Evolutionary conservation across 2,797 vertebrate genomes (phyloP).

Genomic region (Falco cherrug): DNA sequence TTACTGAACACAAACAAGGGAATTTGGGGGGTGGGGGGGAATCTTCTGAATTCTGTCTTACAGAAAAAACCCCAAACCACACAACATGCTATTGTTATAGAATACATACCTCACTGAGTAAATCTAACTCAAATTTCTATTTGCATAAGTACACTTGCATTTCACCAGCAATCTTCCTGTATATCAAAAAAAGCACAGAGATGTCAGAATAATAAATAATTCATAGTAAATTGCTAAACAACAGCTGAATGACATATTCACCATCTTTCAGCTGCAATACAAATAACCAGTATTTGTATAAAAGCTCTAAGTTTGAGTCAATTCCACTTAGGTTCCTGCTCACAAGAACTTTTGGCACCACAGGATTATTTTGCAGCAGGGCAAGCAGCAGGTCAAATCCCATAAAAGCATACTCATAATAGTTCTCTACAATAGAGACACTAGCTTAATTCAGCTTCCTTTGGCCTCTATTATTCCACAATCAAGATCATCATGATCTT

Average conservation of each 20-base stretch:
- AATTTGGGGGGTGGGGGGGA: not conserved
- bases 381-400: not conserved
- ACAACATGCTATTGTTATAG: conserved; percentile 41
- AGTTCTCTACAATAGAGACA: not conserved
- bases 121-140: conserved; percentile 53
- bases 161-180: conserved; percentile 54
- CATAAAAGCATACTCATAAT: not conserved
- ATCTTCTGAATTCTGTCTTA: not conserved
- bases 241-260: conserved; percentile 44
- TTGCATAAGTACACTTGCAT: conserved; percentile 66
- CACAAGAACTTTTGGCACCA: not conserved
- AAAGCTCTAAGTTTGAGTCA: conserved; percentile 25
- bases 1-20: conserved; percentile 16
- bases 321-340: not conserved
- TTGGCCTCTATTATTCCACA: not conserved
- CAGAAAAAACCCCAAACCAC: not conserved
- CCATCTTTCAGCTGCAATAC: conserved; percentile 34
- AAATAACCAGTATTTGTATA: conserved; percentile 40
- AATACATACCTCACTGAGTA: conserved; percentile 54
- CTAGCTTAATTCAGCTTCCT: not conserved
- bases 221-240: conserved; percentile 56
- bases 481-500: not conserved
- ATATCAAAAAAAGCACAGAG: conserved; percentile 51
- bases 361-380: not conserved
- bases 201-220: conserved; percentile 68